These are phyloP conservation scores for Peucedramus taeniatus DNA, from an alignment of 2,113 vertebrate species.

Conservation along the genomic window DNA sequence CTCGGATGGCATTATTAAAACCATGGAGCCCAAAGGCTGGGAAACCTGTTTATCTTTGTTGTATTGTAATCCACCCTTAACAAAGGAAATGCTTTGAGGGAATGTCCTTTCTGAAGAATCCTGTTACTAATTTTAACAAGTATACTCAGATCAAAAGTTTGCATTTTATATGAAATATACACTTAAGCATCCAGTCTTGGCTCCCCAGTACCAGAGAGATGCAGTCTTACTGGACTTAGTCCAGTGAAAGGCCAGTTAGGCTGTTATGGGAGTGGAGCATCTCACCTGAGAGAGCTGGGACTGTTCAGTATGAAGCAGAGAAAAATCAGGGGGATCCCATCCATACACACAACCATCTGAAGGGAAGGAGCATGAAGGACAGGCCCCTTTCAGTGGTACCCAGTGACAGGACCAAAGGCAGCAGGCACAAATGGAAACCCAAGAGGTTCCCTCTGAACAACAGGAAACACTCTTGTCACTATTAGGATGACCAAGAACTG, in stretches of 20 bases:
- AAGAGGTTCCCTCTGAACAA: neutral
- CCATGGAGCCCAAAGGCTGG: neutral
- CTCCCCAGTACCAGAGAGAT: neutral
- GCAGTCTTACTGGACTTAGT: neutral
- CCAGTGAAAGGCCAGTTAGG: neutral
- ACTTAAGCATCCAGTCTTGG: neutral
- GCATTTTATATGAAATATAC: neutral
- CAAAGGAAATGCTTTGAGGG: neutral
- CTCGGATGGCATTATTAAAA: neutral
- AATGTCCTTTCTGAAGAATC: neutral
- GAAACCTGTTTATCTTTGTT: neutral
- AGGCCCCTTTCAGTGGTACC: neutral
- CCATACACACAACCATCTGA: neutral
- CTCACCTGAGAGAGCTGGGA: neutral
- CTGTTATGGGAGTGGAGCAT: neutral
- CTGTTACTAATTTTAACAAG: neutral
- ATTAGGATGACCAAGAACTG: rapidly evolving
- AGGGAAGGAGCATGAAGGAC: neutral
- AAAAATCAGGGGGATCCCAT: neutral
- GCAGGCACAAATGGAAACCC: neutral
- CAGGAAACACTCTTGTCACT: neutral
- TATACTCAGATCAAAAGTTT: neutral
- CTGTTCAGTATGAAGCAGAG: neutral
- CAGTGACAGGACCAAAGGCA: neutral
- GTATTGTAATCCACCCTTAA: neutral